Evolutionary conservation across 2,888 invertebrate genomes (phyloP), one percentile per base, ranked within the genome.

Genomic region (Thelaira solivaga): DNA sequence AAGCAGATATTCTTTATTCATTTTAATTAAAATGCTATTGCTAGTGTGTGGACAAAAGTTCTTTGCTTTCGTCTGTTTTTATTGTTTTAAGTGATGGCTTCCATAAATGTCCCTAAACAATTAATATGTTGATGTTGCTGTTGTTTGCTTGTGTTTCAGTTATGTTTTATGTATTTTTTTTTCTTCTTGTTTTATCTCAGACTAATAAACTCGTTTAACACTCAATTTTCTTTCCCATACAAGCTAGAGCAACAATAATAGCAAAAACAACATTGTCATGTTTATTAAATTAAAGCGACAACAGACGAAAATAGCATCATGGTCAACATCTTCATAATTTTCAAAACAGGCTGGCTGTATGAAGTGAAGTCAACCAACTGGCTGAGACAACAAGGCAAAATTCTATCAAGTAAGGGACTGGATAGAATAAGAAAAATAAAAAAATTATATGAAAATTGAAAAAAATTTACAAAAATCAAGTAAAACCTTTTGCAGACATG

Each of bases 301-400:
- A 31, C 39, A 45, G 34, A 13, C 18, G n/a, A 62, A 51, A n/a
- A n/a, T n/a, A n/a, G 22, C 31, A 64, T 8, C 34, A 61, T 65
- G 62, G 74, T 69, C 57, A 64, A 47, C 57, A 72, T 73, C 45
- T 69, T 78, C 36, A 73, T 78, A 64, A 64, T 65, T 73, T 49
- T n/a, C n/a, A n/a, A 34, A 55, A 67, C 47, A 61, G 65, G 47
- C 34, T 77, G 43, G 57, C 62, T 73, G 64, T n/a, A n/a, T 64
- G 64, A 59, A 41, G 65, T 43, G 20, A 43, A 74, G 65, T 47
- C 73, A 69, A 78, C 73, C n/a, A n/a, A n/a, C 11, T 64, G 64
- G 53, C 68, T 51, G 5, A n/a, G 29, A 34, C 59, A 68, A 73
- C 64, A 64, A 18, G 62, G 53, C 26, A 34, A n/a, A n/a, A n/a